These are phyloP conservation scores for Macrotis lagotis DNA, from an alignment of 2,113 vertebrate species.

Conservation along the genomic window DNA sequence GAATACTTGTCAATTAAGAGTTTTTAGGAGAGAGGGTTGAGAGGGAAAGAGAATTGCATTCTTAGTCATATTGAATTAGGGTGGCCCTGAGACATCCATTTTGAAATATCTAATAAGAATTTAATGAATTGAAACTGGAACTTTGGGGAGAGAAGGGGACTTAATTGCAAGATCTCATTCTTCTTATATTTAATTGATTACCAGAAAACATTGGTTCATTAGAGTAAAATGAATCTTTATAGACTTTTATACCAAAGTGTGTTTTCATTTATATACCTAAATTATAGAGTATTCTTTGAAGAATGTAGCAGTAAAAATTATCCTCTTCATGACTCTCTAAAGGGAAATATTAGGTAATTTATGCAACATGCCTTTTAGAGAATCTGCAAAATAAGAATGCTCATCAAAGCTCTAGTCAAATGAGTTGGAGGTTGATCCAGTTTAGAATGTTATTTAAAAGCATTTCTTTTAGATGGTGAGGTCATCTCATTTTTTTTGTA, in stretches of 20 bases:
- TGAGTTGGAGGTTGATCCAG: not conserved
- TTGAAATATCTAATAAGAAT: too few relatives aligned
- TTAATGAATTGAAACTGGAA: too few relatives aligned
- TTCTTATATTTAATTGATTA: not conserved
- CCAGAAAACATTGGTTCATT: not conserved
- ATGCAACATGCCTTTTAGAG: not conserved
- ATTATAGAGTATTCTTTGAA: not conserved
- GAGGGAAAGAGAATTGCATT: too few relatives aligned
- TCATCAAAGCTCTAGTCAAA: not conserved
- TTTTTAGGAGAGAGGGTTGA: too few relatives aligned
- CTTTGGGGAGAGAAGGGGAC: not conserved
- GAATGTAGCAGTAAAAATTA: not conserved
- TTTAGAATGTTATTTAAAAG: not conserved
- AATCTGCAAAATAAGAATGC: not conserved
- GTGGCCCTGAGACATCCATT: too few relatives aligned
- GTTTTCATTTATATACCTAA: not conserved
- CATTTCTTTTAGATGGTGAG: not conserved
- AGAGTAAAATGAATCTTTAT: not conserved
- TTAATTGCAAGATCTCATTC: not conserved
- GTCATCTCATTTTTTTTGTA: not conserved
- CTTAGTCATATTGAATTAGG: too few relatives aligned
- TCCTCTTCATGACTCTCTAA: not conserved
- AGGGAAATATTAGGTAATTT: not conserved
- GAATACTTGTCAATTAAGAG: not conserved
- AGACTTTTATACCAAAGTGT: not conserved